These are phyloP conservation scores for Pelosia muscerda DNA, from an alignment of 2,888 invertebrate species.

Conservation along the genomic window DNA sequence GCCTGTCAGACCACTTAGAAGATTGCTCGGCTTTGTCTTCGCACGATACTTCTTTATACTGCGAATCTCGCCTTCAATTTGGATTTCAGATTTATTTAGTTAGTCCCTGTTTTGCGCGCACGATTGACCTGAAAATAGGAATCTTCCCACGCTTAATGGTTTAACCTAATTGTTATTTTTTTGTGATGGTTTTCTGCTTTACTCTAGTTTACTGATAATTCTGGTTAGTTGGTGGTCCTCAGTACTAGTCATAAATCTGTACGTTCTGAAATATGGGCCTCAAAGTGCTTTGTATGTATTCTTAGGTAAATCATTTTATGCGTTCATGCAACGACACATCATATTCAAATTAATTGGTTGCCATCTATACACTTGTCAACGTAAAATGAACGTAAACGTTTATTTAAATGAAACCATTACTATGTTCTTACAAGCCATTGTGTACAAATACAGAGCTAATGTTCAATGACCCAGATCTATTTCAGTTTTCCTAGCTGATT, in stretches of 20 bases:
- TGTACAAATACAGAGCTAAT: slow-evolving; percentile 69
- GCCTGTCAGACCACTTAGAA: slow-evolving; percentile 82
- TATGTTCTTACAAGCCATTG: slow-evolving; percentile 70
- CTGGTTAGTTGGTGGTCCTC: background rate
- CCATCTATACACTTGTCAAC: slow-evolving; percentile 44
- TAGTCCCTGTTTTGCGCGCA: slow-evolving; percentile 53
- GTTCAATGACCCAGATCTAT: slow-evolving; percentile 67
- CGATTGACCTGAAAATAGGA: slow-evolving; percentile 47
- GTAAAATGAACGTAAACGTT: slow-evolving; percentile 72
- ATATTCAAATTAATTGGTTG: slow-evolving; percentile 59
- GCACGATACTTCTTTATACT: slow-evolving; percentile 74
- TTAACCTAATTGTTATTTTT: slow-evolving; percentile 37
- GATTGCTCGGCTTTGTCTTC: slow-evolving; percentile 82
- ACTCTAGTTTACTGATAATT: background rate
- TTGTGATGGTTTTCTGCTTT: slow-evolving; percentile 13
- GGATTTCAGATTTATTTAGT: slow-evolving; percentile 66
- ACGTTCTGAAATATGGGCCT: too few species aligned
- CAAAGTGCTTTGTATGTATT: background rate
- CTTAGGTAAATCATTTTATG: slow-evolving; percentile 16
- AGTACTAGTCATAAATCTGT: too few species aligned
- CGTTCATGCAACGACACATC: slow-evolving; percentile 50
- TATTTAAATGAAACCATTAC: slow-evolving; percentile 68
- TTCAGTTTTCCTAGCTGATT: slow-evolving; percentile 54
- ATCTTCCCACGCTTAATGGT: slow-evolving; percentile 35
- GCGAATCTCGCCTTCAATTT: slow-evolving; percentile 69